These are phyloP conservation scores for Cariama cristata DNA, from an alignment of 2,113 vertebrate genomes.

Conservation along the genomic window DNA sequence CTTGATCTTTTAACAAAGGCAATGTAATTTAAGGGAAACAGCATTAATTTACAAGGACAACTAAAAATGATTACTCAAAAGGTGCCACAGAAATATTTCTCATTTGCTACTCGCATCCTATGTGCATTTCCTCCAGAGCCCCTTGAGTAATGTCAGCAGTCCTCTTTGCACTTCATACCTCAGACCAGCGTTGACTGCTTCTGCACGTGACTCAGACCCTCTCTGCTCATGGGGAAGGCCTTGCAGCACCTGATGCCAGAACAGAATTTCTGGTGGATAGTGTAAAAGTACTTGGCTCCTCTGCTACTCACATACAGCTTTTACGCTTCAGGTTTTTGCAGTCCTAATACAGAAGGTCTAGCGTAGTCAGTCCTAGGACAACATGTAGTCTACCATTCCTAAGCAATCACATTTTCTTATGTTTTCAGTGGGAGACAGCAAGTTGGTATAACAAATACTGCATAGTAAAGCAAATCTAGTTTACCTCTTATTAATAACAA, in stretches of 20 bases:
- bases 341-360: not conserved
- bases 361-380: not conserved
- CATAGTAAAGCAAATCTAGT: not conserved
- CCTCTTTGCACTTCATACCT: not conserved
- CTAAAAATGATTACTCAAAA: not conserved
- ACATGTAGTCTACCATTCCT: not conserved
- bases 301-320: not conserved
- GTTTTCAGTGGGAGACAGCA: not conserved
- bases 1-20: not conserved
- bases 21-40: not conserved
- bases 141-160: not conserved
- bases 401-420: not conserved
- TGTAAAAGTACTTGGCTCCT: not conserved
- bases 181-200: not conserved
- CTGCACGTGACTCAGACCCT: rapidly evolving
- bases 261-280: not conserved
- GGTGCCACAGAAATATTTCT: not conserved
- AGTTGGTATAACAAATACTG: not conserved
- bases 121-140: not conserved
- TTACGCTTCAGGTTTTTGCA: not conserved
- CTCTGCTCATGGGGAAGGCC: not conserved
- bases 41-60: not conserved
- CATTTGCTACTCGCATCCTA: not conserved
- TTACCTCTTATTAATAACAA: not conserved
- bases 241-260: not conserved